These are phyloP conservation scores for Heliconius himera DNA, from an alignment of 1,140 invertebrate genomes.

Conservation along the genomic window DNA sequence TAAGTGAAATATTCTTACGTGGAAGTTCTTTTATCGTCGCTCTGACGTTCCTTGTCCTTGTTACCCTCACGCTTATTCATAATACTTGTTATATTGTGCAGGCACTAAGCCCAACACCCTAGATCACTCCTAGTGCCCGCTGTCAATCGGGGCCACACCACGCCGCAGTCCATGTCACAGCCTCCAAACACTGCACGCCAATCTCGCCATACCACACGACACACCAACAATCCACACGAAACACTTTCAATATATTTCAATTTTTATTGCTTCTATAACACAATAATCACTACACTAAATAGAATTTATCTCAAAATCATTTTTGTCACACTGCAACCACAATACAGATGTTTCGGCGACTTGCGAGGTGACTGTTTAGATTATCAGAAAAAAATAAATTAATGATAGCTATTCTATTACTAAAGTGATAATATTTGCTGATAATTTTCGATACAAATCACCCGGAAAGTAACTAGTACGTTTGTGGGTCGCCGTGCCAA, in stretches of 20 bases:
- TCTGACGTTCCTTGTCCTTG: slow-evolving; percentile 79
- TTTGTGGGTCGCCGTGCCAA: slow-evolving; percentile 74
- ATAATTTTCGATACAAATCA: slow-evolving; percentile 55
- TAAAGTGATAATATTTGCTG: slow-evolving; percentile 44
- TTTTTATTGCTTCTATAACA: slow-evolving; percentile 63
- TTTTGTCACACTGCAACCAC: slow-evolving; percentile 73
- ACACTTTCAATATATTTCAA: slow-evolving; percentile 59
- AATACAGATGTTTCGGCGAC: slow-evolving; percentile 73
- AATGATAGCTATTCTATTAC: slow-evolving; percentile 48
- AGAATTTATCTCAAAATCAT: slow-evolving; percentile 79
- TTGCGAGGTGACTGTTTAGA: slow-evolving; percentile 44
- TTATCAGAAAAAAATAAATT: slow-evolving; percentile 45
- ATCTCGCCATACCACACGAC: slow-evolving; percentile 69
- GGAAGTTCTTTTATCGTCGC: slow-evolving; percentile 77
- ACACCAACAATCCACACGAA: slow-evolving; percentile 59
- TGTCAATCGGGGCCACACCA: slow-evolving; percentile 60
- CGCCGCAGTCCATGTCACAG: slow-evolving; percentile 75
- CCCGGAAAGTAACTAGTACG: slow-evolving; percentile 55
- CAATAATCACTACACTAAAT: slow-evolving; percentile 69
- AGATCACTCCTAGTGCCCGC: slow-evolving; percentile 68
- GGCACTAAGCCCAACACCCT: slow-evolving; percentile 69
- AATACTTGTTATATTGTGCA: slow-evolving; percentile 74
- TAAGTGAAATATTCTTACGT: slow-evolving; percentile 61
- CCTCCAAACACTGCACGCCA: slow-evolving; percentile 50
- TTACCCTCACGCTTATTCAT: slow-evolving; percentile 80